phyloP scores from a whole-genome alignment of 2,113 vertebrate genomes.

The Ictidomys tridecemlineatus region DNA sequence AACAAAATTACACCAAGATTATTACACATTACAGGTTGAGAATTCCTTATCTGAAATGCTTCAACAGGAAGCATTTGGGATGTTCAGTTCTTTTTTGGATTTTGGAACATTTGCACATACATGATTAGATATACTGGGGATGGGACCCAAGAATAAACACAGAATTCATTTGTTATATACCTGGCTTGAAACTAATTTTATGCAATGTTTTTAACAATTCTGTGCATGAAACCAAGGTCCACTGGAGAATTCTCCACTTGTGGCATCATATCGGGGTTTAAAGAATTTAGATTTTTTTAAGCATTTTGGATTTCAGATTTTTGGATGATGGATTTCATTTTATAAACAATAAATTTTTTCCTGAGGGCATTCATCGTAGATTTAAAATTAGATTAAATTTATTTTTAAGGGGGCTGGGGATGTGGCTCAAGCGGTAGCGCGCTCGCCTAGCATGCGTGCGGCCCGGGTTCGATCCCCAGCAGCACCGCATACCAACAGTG shows the following conservation, averaged over 20 bases:
- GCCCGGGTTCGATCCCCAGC: too few species aligned
- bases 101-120: neutral
- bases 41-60: neutral
- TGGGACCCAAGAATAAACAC: neutral
- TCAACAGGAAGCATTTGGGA: neutral
- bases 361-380: neutral
- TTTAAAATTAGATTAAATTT: conserved; percentile 12
- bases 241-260: neutral
- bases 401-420: too few species aligned
- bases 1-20: neutral
- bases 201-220: neutral
- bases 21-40: neutral
- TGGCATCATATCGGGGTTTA: neutral
- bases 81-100: neutral
- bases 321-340: neutral
- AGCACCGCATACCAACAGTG: too few species aligned
- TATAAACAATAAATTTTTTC: neutral
- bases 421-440: too few species aligned
- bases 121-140: neutral
- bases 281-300: neutral
- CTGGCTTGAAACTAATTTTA: neutral
- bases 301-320: neutral
- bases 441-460: too few species aligned
- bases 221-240: neutral
- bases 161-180: neutral